Base-by-base conservation (phyloP, 2,113 vertebrate species). In the Misgurnus anguillicaudatus region DNA sequence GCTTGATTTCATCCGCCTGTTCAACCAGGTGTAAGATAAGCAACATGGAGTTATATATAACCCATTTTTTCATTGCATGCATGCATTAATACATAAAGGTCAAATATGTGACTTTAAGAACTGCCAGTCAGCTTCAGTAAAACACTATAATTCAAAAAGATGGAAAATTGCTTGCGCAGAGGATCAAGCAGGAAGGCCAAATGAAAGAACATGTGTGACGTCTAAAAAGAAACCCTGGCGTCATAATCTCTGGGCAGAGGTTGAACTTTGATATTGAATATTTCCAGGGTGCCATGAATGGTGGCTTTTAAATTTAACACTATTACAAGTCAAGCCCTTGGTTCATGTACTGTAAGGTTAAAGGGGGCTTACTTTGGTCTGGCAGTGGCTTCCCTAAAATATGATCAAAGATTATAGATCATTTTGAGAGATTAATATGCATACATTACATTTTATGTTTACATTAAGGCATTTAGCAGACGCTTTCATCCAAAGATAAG, bases 191-290 rank as follows among this genome's bases (percentile, higher is more conserved):
- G 38, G 58, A 41, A 55, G 14, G 9, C 21, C 21, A 51, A 24
- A 31, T 51, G 16, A 55, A 55, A 55, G 17, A 70, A 16, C 6
- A 0, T 58, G 42, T 58, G 53, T 58, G 36, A 17, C 3, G 53
- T 41, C 31, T 41, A 58, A 73, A 72, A 72, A 39, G 53, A 58
- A 48, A 24, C 21, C 45, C 45, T 5, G 65, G 6, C 13, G 19
- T 51, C 45, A 68, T 68, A 42, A 41, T 58, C n/a, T 21, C 10
- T 58, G 70, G 38, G 38, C 3, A 3, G 57, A 72, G 13, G 53
- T 72, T 38, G 39, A 58, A 60, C 38, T 73, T 71, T 73, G 38
- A 42, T 42, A 24, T 58, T 73, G 53, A 39, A 73, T 60, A 42
- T 73, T 60, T 73, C 38, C 1, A 0, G 53, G 24, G 53, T 36